These are phyloP conservation scores for Limonius californicus DNA, from an alignment of 1,140 invertebrate genomes.

Conservation along the genomic window DNA sequence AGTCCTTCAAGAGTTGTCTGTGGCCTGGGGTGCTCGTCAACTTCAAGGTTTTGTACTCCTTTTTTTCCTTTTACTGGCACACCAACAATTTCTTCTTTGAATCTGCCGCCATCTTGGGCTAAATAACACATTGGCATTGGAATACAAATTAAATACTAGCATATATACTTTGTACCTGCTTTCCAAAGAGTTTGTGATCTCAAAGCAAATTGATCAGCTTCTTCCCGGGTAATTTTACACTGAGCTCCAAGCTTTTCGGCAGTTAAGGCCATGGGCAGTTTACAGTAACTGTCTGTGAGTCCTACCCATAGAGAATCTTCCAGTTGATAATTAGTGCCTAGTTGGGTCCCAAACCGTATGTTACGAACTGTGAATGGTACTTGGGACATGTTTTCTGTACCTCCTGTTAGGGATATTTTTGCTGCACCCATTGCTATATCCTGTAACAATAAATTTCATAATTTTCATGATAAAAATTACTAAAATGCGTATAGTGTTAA, in stretches of 20 bases:
- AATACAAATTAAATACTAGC: constrained; percentile 11
- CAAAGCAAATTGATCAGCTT: constrained; percentile 86
- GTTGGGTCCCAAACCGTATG: constrained; percentile 83
- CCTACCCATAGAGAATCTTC: constrained; percentile 94
- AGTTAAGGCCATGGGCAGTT: constrained; percentile 93
- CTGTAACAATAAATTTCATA: constrained; percentile 51
- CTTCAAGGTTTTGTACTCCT: constrained; percentile 71
- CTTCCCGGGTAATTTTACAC: constrained; percentile 79
- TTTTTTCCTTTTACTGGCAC: constrained; percentile 81
- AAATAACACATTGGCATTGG: no score
- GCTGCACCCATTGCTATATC: constrained; percentile 86
- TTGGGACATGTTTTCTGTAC: constrained; percentile 94
- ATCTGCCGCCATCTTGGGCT: constrained; percentile 85
- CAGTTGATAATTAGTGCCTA: constrained; percentile 76
- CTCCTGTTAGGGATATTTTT: constrained; percentile 85
- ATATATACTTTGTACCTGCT: constrained; percentile 53
- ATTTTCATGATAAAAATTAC: neutral
- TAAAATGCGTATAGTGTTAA: neutral
- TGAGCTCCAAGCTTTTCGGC: constrained; percentile 95
- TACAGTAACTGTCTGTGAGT: constrained; percentile 84
- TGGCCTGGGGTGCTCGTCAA: constrained; percentile 94
- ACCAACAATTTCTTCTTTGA: constrained; percentile 87
- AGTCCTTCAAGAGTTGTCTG: constrained; percentile 82
- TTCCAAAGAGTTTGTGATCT: constrained; percentile 82
- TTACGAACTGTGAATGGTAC: constrained; percentile 86